Base-by-base conservation (phyloP, 2,888 invertebrate genomes). In the Drosophila emarginata region DNA sequence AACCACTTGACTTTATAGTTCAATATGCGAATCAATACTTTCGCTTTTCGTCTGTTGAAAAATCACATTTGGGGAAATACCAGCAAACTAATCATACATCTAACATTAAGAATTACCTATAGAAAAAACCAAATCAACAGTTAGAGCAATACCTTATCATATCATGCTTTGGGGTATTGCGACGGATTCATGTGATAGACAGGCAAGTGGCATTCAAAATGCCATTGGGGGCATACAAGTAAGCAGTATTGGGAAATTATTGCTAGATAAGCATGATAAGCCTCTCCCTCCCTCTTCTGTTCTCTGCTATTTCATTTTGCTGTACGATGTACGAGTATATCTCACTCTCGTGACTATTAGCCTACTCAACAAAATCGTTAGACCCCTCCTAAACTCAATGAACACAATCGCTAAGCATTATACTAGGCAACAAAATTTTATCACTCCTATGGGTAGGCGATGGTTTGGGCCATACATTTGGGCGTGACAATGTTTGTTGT, bases 371-470 rank as follows among this genome's bases (percentile, higher is more conserved):
- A 86, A 76, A 86, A 86, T 83, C 81, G 83, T 78, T 78, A 74
- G 83, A 58, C 79, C 21, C 18, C 21, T 12, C 45, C 59, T 59
- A 71, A 70, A 83, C 80, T 86, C 87, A 78, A 83, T 86, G 83
- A 81, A 86, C 84, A 86, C 78, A 83, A 76, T 78, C 87, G 87
- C 83, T 84, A 76, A 67, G 74, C 81, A 84, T 77, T 81, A 79
- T 79, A 85, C 81, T 79, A 73, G 79, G 82, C 83, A 78, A 87
- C 83, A 83, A 87, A 87, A 85, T 87, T 87, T 87, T 81, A 87
- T 81, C 87, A 37, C 79, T 52, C 45, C 69, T 21, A 40, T 40
- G 74, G 56, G 40, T 21, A 40, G 26, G 18, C 9, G 32, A 32
- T 32, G 32, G 11, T 32, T 1, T 7, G 32, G 32, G 32, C 32